Evolutionary conservation across 1,140 invertebrate genomes (phyloP), one percentile per base, ranked within the genome.

Genomic region (Piezodorus guildinii): DNA sequence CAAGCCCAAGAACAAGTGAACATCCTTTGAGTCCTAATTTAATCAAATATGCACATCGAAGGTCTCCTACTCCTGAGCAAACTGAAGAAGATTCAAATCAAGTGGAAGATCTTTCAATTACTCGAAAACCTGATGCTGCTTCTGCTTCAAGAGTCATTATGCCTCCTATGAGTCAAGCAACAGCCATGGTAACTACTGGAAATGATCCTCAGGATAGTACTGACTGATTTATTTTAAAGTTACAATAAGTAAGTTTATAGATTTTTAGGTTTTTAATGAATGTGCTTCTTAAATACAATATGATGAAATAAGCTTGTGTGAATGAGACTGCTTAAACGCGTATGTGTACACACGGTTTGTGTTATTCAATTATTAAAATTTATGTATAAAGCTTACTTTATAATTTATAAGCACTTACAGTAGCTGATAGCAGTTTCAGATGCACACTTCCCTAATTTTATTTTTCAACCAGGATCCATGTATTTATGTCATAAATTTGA

Each of bases 71-170:
- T 62, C 60, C 65, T 62, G 45, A 63, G 27, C 58, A 52, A 27
- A 46, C 43, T 19, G 63, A 63, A 16, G 54, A 62, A 56, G 68
- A 71, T 27, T 73, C 77, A 0, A 74, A 79, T 45, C 72, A 77
- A 56, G 78, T 78, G 0, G 77, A 80, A 62, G 78, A 80, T 69
- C 68, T 80, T 0, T 79, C 78, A 4, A 69, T 80, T 1, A 69
- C 66, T 63, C 69, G 75, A 6, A 77, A 72, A 63, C 60, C 70
- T n/a, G 69, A 70, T 6, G 51, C 65, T 10, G 54, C 70, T 5
- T 68, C 70, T n/a, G 51, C 68, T 3, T 70, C 71, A 10, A 65
- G 71, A 59, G 69, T 72, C 23, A 72, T 72, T 27, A 72, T 72
- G 71, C 69, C 70, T n/a, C 71, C 71, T 3, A 70, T 71, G 65